Percentiles rank a stretch among this genome's conserved stretches.
These are phyloP conservation scores for Cotesia chilonis DNA, from an alignment of 1,140 invertebrate species.

Conservation along the genomic window DNA sequence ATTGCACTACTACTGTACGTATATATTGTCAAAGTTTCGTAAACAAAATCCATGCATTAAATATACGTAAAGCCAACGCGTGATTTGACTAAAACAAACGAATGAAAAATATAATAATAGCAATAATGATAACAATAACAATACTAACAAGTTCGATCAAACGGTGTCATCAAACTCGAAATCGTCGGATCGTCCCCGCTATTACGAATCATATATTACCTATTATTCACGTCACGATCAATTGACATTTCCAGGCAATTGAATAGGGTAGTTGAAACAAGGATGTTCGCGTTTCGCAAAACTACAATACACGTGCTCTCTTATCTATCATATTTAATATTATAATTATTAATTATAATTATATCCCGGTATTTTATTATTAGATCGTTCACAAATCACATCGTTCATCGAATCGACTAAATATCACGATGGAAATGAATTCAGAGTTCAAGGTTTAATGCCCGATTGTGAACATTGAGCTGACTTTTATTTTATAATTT, in stretches of 20 bases:
- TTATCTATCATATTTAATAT: neutral
- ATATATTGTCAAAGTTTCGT: slow-evolving; percentile 22
- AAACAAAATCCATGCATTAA: slow-evolving; percentile 20
- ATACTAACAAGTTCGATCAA: slow-evolving; percentile 6
- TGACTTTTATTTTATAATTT: neutral
- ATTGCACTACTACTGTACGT: too few relatives aligned
- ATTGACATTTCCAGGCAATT: slow-evolving; percentile 26
- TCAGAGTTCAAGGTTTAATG: slow-evolving; percentile 38
- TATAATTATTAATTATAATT: slow-evolving; percentile 19
- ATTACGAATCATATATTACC: slow-evolving; percentile 14
- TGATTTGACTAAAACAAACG: slow-evolving; percentile 28
- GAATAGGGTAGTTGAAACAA: slow-evolving; percentile 1
- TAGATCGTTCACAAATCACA: neutral
- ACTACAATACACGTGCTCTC: neutral
- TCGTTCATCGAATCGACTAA: slow-evolving; percentile 15
- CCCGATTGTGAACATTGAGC: neutral
- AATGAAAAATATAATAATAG: neutral
- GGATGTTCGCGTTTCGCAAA: slow-evolving; percentile 6
- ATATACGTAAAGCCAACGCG: slow-evolving; percentile 13
- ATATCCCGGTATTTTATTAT: neutral
- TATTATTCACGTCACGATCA: slow-evolving; percentile 15
- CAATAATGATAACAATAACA: neutral
- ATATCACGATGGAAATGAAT: slow-evolving; percentile 23
- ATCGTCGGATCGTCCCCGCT: neutral
- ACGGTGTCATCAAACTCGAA: slow-evolving; percentile 24